These are phyloP conservation scores for Schrankia costaestrigalis DNA, from an alignment of 2,888 invertebrate species.

Conservation along the genomic window DNA sequence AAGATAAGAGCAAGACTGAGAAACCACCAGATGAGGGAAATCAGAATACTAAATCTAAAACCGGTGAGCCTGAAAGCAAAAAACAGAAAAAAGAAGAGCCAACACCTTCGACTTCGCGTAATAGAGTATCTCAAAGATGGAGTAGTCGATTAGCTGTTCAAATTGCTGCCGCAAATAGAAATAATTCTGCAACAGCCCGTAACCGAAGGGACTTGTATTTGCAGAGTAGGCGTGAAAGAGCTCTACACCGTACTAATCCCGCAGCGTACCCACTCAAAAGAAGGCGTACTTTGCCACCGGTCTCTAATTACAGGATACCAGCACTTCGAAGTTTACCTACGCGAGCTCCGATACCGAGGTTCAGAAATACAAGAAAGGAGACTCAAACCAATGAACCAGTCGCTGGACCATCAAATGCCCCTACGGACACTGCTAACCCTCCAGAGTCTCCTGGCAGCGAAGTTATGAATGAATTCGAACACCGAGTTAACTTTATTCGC, in stretches of 20 bases:
- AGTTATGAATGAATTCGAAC: slow-evolving; percentile 54
- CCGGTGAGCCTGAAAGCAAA: slow-evolving; percentile 19
- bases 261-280: slow-evolving; percentile 59
- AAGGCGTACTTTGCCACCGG: slow-evolving; percentile 55
- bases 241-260: slow-evolving; percentile 69
- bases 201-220: slow-evolving; percentile 63
- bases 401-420: slow-evolving; percentile 54
- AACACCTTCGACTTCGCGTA: slow-evolving; percentile 26
- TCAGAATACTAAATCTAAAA: slow-evolving; percentile 30
- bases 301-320: slow-evolving; percentile 63
- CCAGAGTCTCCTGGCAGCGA: slow-evolving; percentile 42
- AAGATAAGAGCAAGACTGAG: slow-evolving; percentile 19
- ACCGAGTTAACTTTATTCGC: slow-evolving; percentile 63
- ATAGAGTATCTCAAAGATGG: slow-evolving; percentile 47
- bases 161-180: slow-evolving; percentile 71
- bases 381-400: slow-evolving; percentile 49
- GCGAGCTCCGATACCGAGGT: slow-evolving; percentile 29
- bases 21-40: slow-evolving; percentile 17
- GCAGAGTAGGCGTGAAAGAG: slow-evolving; percentile 62
- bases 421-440: slow-evolving; percentile 26
- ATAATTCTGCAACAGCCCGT: slow-evolving; percentile 63
- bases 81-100: slow-evolving; percentile 24
- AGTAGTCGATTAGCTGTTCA: slow-evolving; percentile 72
- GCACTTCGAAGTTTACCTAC: slow-evolving; percentile 53
- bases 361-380: slow-evolving; percentile 32